phyloP scores from a whole-genome alignment of 2,113 vertebrate species.

The Pteruthius melanotis region DNA sequence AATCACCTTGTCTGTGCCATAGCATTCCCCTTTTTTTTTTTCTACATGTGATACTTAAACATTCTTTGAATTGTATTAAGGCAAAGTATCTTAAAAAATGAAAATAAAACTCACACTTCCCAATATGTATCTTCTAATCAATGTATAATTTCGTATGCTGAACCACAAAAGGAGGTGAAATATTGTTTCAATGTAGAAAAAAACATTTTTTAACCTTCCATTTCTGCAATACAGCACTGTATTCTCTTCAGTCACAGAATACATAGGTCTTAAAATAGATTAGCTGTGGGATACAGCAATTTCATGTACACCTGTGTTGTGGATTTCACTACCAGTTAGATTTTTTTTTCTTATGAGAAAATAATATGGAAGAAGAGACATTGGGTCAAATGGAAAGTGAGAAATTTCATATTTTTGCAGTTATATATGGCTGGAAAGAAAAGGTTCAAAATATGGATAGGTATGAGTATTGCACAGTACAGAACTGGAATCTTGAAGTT shows the following conservation, averaged over 20 bases:
- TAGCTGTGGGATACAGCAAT: rapidly evolving
- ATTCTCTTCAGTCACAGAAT: neutral
- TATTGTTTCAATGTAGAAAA: neutral
- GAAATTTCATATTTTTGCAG: neutral
- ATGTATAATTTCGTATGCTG: neutral
- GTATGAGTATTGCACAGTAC: neutral
- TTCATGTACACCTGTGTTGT: neutral
- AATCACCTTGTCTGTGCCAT: neutral
- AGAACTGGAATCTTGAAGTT: neutral
- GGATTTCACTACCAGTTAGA: neutral
- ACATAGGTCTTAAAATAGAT: neutral
- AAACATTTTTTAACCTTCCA: neutral
- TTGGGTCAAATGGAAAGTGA: neutral
- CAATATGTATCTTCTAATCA: neutral
- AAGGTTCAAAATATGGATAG: neutral
- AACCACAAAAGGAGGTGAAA: neutral
- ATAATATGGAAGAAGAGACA: neutral
- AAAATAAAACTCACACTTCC: neutral
- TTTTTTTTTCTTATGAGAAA: neutral
- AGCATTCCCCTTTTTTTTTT: neutral
- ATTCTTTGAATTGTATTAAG: neutral
- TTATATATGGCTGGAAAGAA: neutral
- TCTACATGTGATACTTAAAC: neutral
- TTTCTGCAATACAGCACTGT: neutral
- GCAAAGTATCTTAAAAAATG: neutral